Percentiles rank a stretch among this genome's conserved stretches.
Evolutionary conservation across 2,888 invertebrate species (phyloP).

Genomic region (Drosophila subquinaria): DNA sequence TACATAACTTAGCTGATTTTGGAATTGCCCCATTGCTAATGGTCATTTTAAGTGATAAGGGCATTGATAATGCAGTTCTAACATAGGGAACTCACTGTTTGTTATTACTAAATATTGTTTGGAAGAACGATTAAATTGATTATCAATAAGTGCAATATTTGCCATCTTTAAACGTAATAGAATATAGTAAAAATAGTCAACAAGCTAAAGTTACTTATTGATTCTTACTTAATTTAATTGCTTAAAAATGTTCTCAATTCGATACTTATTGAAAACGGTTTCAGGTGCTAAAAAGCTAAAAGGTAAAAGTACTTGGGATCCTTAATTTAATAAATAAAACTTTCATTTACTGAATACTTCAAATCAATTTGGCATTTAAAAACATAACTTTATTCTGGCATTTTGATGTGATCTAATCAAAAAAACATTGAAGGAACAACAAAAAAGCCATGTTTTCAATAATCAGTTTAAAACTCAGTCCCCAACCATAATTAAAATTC

Average conservation of each 20-base stretch:
- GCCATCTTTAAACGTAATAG: no score
- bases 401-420: background rate
- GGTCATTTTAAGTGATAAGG: slow-evolving; percentile 13
- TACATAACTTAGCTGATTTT: background rate
- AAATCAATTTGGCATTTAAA: background rate
- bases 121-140: background rate
- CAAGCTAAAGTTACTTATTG: no score
- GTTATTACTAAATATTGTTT: background rate
- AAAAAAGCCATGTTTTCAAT: background rate
- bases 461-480: background rate
- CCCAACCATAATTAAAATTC: slow-evolving; percentile 28
- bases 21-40: slow-evolving; percentile 23
- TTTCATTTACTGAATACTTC: background rate
- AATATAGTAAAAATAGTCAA: no score
- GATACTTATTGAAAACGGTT: no score
- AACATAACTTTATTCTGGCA: no score
- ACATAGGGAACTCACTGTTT: background rate
- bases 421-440: background rate
- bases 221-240: no score
- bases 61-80: background rate
- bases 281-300: no score
- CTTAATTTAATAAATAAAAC: no score
- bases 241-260: no score
- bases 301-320: background rate
- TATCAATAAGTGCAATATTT: no score